Evolutionary conservation across 2,113 vertebrate genomes (phyloP).

Genomic region (Oophaga pumilio): DNA sequence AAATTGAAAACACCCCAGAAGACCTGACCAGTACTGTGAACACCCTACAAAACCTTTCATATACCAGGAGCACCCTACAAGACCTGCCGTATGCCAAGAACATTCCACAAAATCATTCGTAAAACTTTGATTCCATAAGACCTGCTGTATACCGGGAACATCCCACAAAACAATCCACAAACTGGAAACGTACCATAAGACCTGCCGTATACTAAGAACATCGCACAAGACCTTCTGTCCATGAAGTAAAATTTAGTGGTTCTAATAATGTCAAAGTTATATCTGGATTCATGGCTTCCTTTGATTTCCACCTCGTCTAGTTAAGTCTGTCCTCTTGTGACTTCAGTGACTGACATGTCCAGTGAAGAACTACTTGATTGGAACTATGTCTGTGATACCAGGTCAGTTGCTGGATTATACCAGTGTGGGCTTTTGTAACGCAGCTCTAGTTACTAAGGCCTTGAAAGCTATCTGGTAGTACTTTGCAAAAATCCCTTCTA

Average conservation of each 20-base stretch:
- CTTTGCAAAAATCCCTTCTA: background rate
- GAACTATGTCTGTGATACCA: background rate
- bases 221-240: background rate
- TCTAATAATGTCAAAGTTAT: background rate
- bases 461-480: background rate
- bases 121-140: too few species aligned
- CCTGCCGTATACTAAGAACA: too few species aligned
- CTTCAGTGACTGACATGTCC: background rate
- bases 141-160: too few species aligned
- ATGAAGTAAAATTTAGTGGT: background rate
- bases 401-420: background rate
- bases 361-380: background rate
- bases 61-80: too few species aligned
- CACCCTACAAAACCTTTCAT: too few species aligned
- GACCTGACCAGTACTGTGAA: too few species aligned
- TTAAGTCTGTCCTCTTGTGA: background rate
- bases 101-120: too few species aligned
- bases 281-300: background rate
- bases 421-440: background rate
- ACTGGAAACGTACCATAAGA: too few species aligned
- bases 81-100: too few species aligned
- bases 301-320: background rate
- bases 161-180: too few species aligned
- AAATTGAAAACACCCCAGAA: too few species aligned
- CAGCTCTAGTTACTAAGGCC: background rate